These are phyloP conservation scores for Rhaphigaster nebulosa DNA, from an alignment of 2,888 invertebrate species.

Conservation along the genomic window DNA sequence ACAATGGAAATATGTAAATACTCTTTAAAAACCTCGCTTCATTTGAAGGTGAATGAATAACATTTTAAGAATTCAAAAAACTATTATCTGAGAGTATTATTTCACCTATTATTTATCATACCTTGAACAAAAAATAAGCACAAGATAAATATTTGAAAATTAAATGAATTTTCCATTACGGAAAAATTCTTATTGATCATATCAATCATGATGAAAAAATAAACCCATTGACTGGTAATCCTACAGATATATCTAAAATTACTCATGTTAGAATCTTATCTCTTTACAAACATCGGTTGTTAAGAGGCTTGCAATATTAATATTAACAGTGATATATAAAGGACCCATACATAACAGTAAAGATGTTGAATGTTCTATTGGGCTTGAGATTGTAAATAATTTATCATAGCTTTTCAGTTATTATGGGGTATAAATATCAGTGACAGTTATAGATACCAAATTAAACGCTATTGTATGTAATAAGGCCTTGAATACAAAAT, in stretches of 20 bases:
- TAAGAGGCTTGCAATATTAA: not conserved
- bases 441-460: not conserved
- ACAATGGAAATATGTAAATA: not conserved
- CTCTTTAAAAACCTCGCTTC: not conserved
- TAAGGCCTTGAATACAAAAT: not conserved
- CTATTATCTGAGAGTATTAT: too few relatives aligned
- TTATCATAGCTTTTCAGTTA: not conserved
- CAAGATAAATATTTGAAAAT: not conserved
- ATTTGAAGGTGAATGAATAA: not conserved
- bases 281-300: not conserved
- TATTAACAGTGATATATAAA: not conserved
- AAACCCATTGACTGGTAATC: not conserved
- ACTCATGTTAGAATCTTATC: not conserved
- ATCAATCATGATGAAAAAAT: not conserved
- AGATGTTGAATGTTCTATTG: not conserved
- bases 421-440: not conserved
- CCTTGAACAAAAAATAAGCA: not conserved
- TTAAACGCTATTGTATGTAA: not conserved
- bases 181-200: not conserved
- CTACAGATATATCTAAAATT: not conserved
- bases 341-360: not conserved
- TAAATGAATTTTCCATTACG: not conserved
- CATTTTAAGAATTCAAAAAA: too few relatives aligned
- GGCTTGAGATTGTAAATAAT: not conserved
- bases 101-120: not conserved